Evolutionary conservation across 2,888 invertebrate genomes (phyloP), one percentile per base, ranked within the genome.

Genomic region (Orchesellides sinensis): DNA sequence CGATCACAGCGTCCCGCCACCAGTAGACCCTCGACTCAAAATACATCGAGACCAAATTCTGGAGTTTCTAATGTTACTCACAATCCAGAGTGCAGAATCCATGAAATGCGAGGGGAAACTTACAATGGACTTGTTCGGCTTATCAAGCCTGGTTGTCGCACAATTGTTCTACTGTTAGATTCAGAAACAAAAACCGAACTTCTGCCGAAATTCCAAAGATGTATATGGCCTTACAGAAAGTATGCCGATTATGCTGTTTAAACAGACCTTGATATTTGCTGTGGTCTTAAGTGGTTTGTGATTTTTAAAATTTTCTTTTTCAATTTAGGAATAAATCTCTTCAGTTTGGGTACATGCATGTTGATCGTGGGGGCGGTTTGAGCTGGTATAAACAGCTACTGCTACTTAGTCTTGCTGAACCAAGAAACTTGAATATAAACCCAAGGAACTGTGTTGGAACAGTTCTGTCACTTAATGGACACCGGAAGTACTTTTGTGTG

Each of bases 401-500:
- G 85, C 94, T 96, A 88, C 92, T 97, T 89, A 96, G 96, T 61
- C 92, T 98, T 82, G 94, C 96, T 73, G 95, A 96, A 89, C 93
- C 94, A 54, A 92, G 94, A 84, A 95, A 95, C 89, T 92, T 97
- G 87, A 94, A 94, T 86, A 98, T 99, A 83, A 99, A 98, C 92
- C 96, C 97, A 23, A 93, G 97, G 88, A 98, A 99, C 92, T 98
- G 98, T 90, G 95, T 98, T 54, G 99, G 99, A 73, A 98, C 98
- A 3, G 98, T 99, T 81, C 92, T 99, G 61, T 95, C 98, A 0
- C 92, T 99, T 85, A 99, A 99, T 91, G 98, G 99, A 25, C 96
- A 97, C 91, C 93, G 98, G 85, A 97, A 97, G 91, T 98, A 99
- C 92, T 99, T 98, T 92, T 98, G 98, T 90, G 98, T 99, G 92